Percentiles rank a stretch among this genome's conserved stretches.
These are phyloP conservation scores for Cossypha heuglini DNA, from an alignment of 2,797 vertebrate genomes.

Conservation along the genomic window DNA sequence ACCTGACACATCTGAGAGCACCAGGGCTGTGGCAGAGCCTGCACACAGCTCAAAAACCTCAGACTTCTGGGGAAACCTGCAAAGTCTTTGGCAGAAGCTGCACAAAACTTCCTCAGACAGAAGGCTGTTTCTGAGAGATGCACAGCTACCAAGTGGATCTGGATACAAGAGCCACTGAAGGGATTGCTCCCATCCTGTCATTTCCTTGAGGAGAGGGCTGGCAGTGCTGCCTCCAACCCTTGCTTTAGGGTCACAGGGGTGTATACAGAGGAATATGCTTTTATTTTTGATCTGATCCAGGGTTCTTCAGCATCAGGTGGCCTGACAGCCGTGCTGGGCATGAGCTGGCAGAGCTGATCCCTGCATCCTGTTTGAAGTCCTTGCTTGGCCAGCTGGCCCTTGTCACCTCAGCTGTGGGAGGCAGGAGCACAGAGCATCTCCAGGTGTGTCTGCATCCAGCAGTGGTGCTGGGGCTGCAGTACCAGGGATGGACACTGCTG, in stretches of 20 bases:
- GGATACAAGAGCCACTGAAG: rapidly evolving
- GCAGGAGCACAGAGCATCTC: not conserved
- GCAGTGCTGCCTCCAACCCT: not conserved
- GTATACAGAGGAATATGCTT: rapidly evolving
- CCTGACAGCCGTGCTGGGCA: rapidly evolving
- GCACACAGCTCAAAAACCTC: not conserved
- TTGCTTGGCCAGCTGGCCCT: not conserved
- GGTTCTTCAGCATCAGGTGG: rapidly evolving
- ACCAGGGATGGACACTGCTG: too few species aligned
- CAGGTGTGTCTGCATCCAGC: rapidly evolving
- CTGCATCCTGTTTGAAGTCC: rapidly evolving
- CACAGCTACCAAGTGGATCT: rapidly evolving
- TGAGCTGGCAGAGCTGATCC: not conserved
- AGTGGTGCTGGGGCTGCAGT: not conserved
- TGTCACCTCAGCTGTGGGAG: rapidly evolving
- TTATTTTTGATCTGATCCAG: not conserved
- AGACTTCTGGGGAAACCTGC: not conserved
- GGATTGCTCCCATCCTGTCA: rapidly evolving
- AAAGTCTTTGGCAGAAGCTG: rapidly evolving
- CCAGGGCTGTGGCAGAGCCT: not conserved
- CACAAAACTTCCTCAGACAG: not conserved
- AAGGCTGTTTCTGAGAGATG: not conserved
- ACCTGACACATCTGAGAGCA: rapidly evolving
- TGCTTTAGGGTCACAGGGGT: not conserved
- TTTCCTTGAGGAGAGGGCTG: rapidly evolving